Percentiles rank a stretch among this genome's conserved stretches.
Conservation (phyloP, 1,140 invertebrate genomes). For the Macrobrachium rosenbergii region DNA sequence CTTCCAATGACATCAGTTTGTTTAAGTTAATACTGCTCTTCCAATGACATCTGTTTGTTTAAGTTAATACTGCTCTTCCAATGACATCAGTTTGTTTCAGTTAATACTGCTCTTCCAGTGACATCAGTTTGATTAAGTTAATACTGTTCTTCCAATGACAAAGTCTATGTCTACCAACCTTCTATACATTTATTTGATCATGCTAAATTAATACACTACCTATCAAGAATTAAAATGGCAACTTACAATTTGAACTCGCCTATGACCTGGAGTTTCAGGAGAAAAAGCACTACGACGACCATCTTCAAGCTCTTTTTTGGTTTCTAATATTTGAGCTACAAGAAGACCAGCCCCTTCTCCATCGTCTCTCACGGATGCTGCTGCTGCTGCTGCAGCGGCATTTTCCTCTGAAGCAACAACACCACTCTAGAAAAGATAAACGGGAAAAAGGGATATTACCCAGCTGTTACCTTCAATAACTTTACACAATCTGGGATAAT, state of each 20-base stretch:
- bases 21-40: too few species aligned
- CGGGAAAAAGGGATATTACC: not conserved
- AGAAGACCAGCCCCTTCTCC: constrained; percentile 68
- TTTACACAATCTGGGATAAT: too few species aligned
- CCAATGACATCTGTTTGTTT: too few species aligned
- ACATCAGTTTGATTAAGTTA: too few species aligned
- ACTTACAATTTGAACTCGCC: constrained; percentile 61
- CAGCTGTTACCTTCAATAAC: not conserved
- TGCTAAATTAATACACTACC: too few species aligned
- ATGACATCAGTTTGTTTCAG: too few species aligned
- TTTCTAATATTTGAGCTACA: constrained; percentile 77
- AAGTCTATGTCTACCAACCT: too few species aligned
- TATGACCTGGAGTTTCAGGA: constrained; percentile 63
- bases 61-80: too few species aligned
- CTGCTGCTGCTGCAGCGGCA: constrained; percentile 46
- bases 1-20: too few species aligned
- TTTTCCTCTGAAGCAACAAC: constrained; percentile 33
- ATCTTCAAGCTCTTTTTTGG: constrained; percentile 75
- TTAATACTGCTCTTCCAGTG: too few species aligned
- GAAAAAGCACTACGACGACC: constrained; percentile 63
- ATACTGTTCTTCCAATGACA: too few species aligned
- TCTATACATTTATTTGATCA: too few species aligned
- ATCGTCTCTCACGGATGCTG: constrained; percentile 61
- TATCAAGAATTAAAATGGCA: not conserved
- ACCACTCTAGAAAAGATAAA: constrained; percentile 3